A percentile compares a stretch with the other conserved stretches of the same genome.
These are phyloP conservation scores for Erpetoichthys calabaricus DNA, from an alignment of 2,797 vertebrate species.

Conservation along the genomic window DNA sequence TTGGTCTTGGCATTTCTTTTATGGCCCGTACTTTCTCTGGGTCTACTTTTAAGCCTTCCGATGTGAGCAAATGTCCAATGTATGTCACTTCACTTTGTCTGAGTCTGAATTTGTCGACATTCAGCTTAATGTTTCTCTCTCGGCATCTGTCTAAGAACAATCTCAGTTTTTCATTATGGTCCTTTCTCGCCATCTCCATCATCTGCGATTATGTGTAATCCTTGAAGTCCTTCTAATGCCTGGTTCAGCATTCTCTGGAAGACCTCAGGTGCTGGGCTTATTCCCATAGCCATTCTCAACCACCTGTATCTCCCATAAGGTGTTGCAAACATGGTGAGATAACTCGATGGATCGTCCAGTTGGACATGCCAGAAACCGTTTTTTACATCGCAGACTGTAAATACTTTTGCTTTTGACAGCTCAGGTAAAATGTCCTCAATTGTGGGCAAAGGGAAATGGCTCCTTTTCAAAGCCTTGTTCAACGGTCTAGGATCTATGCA, in stretches of 20 bases:
- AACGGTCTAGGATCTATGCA: conserved; percentile 2
- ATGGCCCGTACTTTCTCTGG: conserved; percentile 8
- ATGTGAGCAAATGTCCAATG: conserved; percentile 12
- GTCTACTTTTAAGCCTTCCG: conserved; percentile 10
- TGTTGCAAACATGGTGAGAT: conserved; percentile 14
- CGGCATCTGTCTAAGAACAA: conserved; percentile 3
- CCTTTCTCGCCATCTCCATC: conserved; percentile 4
- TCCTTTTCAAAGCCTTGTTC: conserved; percentile 5
- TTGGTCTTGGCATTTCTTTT: conserved; percentile 6
- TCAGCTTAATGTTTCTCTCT: conserved; percentile 13
- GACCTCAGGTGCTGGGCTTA: conserved; percentile 9
- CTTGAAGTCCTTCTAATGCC: conserved; percentile 4
- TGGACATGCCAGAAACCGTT: conserved; percentile 14
- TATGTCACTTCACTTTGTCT: conserved; percentile 5
- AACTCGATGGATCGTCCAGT: conserved; percentile 14
- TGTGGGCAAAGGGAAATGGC: conserved; percentile 12
- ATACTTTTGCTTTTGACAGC: conserved; percentile 12
- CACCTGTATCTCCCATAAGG: conserved; percentile 11
- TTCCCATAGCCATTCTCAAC: conserved; percentile 9
- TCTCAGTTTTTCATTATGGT: conserved; percentile 1
- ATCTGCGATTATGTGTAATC: conserved; percentile 14
- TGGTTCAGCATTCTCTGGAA: conserved; percentile 16
- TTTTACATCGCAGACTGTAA: conserved; percentile 21
- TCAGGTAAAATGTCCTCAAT: conserved; percentile 4
- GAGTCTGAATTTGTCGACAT: conserved; percentile 9